Evolutionary conservation across 2,888 invertebrate genomes (phyloP).

Genomic region (Tipula vernalis): DNA sequence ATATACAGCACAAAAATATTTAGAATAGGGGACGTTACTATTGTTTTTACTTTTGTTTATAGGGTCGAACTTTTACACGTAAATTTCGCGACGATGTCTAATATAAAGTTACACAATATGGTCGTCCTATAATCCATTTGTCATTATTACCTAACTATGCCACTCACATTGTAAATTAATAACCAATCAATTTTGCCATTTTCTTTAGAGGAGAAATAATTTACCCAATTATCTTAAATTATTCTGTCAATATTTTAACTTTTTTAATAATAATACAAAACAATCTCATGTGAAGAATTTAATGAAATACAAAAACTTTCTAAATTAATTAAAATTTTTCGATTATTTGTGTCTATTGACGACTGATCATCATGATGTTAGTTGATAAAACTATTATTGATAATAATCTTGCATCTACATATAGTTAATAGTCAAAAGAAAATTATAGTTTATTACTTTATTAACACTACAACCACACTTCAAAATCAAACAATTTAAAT

Average conservation of each 20-base stretch:
- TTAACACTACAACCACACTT: neutral
- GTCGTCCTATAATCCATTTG: neutral
- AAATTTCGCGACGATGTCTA: neutral
- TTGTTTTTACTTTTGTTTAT: neutral
- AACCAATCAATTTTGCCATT: neutral
- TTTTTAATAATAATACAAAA: neutral
- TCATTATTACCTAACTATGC: neutral
- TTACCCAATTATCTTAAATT: slow-evolving; percentile 4
- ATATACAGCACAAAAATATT: neutral
- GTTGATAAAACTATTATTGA: neutral
- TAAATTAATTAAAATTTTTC: neutral
- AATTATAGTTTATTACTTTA: neutral
- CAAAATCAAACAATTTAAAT: neutral
- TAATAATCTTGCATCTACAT: neutral
- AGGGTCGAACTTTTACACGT: neutral
- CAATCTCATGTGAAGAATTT: neutral
- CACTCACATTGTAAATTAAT: neutral
- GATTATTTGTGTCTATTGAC: neutral
- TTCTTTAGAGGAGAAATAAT: neutral
- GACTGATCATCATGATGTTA: neutral
- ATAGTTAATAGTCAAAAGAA: neutral
- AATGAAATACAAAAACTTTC: neutral
- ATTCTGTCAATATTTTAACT: neutral
- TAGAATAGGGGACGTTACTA: neutral
- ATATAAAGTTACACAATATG: neutral